Base-by-base conservation (phyloP, 2,888 invertebrate genomes). In the Pelosia muscerda region DNA sequence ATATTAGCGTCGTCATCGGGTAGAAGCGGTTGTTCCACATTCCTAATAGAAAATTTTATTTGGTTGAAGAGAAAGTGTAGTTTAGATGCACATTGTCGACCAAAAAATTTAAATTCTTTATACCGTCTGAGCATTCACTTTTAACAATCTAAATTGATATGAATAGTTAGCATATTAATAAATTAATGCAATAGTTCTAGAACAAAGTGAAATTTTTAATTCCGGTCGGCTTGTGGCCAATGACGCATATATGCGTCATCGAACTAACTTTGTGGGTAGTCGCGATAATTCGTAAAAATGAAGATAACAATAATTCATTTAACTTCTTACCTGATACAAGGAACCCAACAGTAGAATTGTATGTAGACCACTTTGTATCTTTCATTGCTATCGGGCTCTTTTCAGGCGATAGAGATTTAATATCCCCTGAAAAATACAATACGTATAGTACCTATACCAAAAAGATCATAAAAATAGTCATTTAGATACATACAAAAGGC, bases 21-120 rank as follows among this genome's bases (percentile, higher is more conserved):
- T 98, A 98, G 90, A 97, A 98, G 28, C 98, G 96, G 88, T 98
- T 98, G 86, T 97, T 98, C 98, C 98, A 98, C 92, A 98, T 97
- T 64, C 97, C 97, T 97, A 81, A 59, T 92, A 75, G 63, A 19
- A 23, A 60, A 22, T 42, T 15, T 4, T 13, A 13, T 38, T 15
- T 38, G 34, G 13, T 13, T 19, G n/a, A n/a, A n/a, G n/a, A n/a
- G n/a, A n/a, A n/a, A n/a, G n/a, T n/a, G n/a, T n/a, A n/a, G n/a
- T n/a, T n/a, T n/a, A n/a, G n/a, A n/a, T n/a, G n/a, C n/a, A n/a
- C n/a, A n/a, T n/a, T n/a, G n/a, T n/a, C n/a, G n/a, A n/a, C n/a
- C n/a, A n/a, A n/a, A n/a, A n/a, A n/a, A n/a, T n/a, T n/a, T n/a
- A n/a, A n/a, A n/a, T n/a, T n/a, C n/a, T n/a, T n/a, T n/a, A n/a